Evolutionary conservation across 2,888 invertebrate genomes (phyloP).

Genomic region (Nephrocerus scutellatus): DNA sequence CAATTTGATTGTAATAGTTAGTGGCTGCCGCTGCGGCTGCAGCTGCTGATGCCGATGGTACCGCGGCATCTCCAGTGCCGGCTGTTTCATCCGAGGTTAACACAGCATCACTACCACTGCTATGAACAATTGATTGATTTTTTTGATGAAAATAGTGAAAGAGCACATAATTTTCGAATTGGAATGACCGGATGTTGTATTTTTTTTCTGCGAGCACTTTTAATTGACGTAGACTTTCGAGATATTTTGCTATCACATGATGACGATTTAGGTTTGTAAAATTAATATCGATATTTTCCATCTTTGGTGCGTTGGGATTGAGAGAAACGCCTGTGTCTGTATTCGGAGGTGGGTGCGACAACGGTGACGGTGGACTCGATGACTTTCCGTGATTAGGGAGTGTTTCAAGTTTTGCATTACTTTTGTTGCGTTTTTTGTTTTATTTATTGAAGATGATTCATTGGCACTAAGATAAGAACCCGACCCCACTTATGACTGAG

Average conservation of each 20-base stretch:
- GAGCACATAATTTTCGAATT: conserved; percentile 56
- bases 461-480: too few species aligned
- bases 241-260: conserved; percentile 50
- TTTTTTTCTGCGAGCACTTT: conserved; percentile 52
- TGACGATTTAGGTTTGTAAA: conserved; percentile 35
- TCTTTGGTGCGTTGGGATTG: too few species aligned
- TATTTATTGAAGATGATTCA: too few species aligned
- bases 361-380: too few species aligned
- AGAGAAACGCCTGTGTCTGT: too few species aligned
- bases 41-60: conserved; percentile 36
- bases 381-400: too few species aligned
- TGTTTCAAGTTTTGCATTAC: too few species aligned
- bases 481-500: too few species aligned
- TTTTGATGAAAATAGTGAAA: conserved; percentile 51
- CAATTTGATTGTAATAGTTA: conserved; percentile 27
- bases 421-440: too few species aligned
- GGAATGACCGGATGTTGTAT: conserved; percentile 55
- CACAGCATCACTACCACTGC: too few species aligned
- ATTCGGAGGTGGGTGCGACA: too few species aligned
- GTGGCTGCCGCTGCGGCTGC: conserved; percentile 13
- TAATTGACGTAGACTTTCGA: conserved; percentile 54
- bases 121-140: conserved; percentile 19
- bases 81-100: conserved; percentile 1
- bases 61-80: conserved; percentile 2
- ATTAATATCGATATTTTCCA: conserved; percentile 24